These are phyloP conservation scores for Neotragus pygmaeus DNA, from an alignment of 2,113 vertebrate species.

Conservation along the genomic window DNA sequence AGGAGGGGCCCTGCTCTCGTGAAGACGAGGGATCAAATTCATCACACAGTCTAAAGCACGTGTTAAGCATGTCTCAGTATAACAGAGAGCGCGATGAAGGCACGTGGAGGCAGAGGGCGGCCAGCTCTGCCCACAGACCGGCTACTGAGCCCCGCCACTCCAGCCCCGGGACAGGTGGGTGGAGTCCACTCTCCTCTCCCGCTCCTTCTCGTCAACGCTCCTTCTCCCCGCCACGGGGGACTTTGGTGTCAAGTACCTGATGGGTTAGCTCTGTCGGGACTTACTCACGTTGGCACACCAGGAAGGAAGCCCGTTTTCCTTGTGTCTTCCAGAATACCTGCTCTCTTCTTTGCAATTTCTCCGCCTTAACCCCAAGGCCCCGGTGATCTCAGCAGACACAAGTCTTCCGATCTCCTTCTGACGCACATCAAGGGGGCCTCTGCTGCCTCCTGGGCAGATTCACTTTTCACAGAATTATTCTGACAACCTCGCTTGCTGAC, in stretches of 20 bases:
- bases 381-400: rapidly evolving
- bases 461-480: background rate
- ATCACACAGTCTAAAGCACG: background rate
- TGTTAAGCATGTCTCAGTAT: background rate
- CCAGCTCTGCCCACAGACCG: rapidly evolving
- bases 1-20: background rate
- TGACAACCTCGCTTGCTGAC: background rate
- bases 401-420: rapidly evolving
- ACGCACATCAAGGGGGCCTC: background rate
- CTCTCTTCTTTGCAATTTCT: background rate
- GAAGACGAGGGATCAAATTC: slow-evolving; percentile 6
- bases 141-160: rapidly evolving
- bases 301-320: rapidly evolving
- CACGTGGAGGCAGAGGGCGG: background rate
- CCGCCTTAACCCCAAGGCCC: rapidly evolving
- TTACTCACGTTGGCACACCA: rapidly evolving
- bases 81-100: rapidly evolving
- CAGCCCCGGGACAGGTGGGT: background rate
- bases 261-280: background rate
- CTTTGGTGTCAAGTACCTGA: rapidly evolving
- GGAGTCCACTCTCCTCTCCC: rapidly evolving
- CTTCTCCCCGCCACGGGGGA: background rate
- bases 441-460: background rate
- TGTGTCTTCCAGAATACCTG: background rate
- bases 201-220: background rate